Evolutionary conservation across 1,140 invertebrate species (phyloP), one percentile per base, ranked within the genome.

Genomic region (Telenomus remus): DNA sequence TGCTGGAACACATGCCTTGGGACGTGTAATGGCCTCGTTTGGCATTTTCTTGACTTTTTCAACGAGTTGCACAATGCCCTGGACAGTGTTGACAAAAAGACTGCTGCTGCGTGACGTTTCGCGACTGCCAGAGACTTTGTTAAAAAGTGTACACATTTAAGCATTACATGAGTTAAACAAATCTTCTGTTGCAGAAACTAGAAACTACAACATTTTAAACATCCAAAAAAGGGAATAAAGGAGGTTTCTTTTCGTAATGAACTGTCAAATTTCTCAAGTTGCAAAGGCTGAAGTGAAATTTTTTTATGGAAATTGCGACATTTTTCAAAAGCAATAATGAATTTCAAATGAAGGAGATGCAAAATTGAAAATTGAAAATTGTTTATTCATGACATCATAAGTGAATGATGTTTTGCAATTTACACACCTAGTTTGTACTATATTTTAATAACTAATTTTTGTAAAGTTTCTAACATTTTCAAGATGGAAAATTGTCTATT

Each of bases 361-460:
- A 27, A 27, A 27, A 27, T 27, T 27, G 19, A 6, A 27, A 27
- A 27, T 27, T 27, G 19, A 27, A 27, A 27, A 39, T 39, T 39
- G 37, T 39, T 39, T 9, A 39, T 11, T 39, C 9, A 1, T 70
- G 49, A 70, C 66, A 56, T 60, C 56, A 60, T 16, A 43, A 70
- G 66, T 60, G 66, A 60, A 70, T 44, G 27, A 35, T 12, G 39
- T 68, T 60, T 44, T 51, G 47, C 50, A 70, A 59, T 70, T 61
- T 53, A 34, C 33, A 35, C 46, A 39, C 56, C 19, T 6, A 27
- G 1, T 27, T 27, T 27, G 19, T 27, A 27, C 19, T 27, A 27
- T 6, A 27, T 27, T 27, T 27, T 27, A 3, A 27, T 27, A 27
- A n/a, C n/a, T n/a, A n/a, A n/a, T n/a, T n/a, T n/a, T n/a, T n/a